Base-by-base conservation (phyloP, 2,113 vertebrate species). In the Spheniscus mendiculus region DNA sequence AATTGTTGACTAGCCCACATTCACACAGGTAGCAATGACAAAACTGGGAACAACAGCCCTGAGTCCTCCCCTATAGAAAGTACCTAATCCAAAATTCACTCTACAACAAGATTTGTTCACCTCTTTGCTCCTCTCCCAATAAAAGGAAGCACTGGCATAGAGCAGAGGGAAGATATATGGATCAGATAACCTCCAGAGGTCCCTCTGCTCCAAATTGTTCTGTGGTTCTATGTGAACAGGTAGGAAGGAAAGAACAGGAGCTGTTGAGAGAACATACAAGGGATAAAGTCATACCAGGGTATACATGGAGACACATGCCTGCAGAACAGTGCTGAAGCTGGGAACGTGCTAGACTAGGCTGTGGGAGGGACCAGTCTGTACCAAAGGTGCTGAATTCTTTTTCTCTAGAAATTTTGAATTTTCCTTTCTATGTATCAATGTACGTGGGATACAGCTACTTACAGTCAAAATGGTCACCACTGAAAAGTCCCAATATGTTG, bases 331-430 rank as follows among this genome's bases (percentile, higher is more conserved):
- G 3, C 50, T 44, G 77, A 38, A 47, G 20, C 32, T 71, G 65
- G 18, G 56, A 96, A 44, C 9, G 4, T 45, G 69, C 32, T 56
- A 80, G 49, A 12, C 18, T 19, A 29, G 5, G 3, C 5, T 32
- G 38, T 40, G 25, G 52, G 62, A 78, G 25, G 22, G 12, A 19
- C 36, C 15, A 26, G 5, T 72, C 25, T 55, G 25, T 38, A 23
- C 14, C 10, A 5, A 94, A 53, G 1, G 2, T n/a, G 3, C 2
- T 70, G 25, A 49, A 9, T 52, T 42, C 0, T 32, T 71, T 71
- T 40, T 11, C 5, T 2, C 12, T 73, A 63, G 36, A 65, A 92
- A 27, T 7, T 5, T 40, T 2, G 0, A 50, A 32, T 90, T 87
- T 93, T 83, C 32, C 17, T 83, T 89, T 56, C 12, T 18, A 0